phyloP scores from a whole-genome alignment of 2,888 invertebrate genomes.

The Sceliomorpha sp. region DNA sequence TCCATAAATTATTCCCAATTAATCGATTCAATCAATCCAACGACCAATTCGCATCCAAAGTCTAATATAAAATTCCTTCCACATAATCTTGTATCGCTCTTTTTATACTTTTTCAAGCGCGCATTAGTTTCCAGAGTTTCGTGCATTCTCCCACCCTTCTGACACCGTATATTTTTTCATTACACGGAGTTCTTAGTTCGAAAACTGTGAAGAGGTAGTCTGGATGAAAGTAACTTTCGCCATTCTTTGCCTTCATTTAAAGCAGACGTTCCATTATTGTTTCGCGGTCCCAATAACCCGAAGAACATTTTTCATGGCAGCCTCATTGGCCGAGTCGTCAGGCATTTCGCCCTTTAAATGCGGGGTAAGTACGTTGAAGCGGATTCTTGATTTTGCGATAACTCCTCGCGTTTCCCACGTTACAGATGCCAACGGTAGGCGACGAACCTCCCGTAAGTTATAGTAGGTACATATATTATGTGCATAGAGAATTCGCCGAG shows the following conservation, averaged over 20 bases:
- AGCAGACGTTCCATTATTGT: constrained; percentile 14
- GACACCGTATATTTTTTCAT: constrained; percentile 10
- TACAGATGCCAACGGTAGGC: constrained; percentile 3
- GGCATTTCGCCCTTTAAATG: constrained; percentile 33
- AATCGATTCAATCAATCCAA: no score
- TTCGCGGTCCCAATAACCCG: constrained; percentile 4
- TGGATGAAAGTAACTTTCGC: constrained; percentile 18
- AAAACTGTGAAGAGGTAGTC: not conserved
- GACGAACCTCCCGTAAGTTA: constrained; percentile 15
- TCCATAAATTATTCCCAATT: no score
- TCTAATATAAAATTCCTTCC: no score
- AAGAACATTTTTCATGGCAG: constrained; percentile 33
- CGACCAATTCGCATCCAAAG: no score
- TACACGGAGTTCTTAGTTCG: constrained; percentile 1
- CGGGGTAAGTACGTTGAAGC: constrained; percentile 22
- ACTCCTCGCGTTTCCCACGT: constrained; percentile 36
- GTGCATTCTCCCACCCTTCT: no score
- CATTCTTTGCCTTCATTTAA: constrained; percentile 16
- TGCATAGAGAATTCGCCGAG: constrained; percentile 23
- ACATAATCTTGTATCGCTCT: no score
- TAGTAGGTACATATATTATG: constrained; percentile 28
- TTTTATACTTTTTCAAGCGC: no score
- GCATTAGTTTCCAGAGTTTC: no score
- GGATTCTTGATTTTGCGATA: constrained; percentile 32
- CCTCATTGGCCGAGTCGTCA: constrained; percentile 28